Conservation (phyloP, 2,797 vertebrate species). For the Emydoidea blandingii region DNA sequence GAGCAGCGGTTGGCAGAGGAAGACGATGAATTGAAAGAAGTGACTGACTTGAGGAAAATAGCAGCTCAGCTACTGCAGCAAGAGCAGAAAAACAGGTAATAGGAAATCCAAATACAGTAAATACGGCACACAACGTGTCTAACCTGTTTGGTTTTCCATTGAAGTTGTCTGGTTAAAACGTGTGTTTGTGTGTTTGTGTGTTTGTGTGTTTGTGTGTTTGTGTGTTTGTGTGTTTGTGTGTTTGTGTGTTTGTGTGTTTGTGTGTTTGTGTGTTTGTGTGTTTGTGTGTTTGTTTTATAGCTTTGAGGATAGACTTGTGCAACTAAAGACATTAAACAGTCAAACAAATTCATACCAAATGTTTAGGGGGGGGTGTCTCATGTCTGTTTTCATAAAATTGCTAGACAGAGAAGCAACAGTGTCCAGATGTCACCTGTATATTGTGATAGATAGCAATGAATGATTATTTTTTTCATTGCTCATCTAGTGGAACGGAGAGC, state of each 20-base stretch:
- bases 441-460: not conserved
- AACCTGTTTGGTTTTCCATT: not conserved
- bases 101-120: not conserved
- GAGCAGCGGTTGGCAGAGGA: conserved; percentile 90
- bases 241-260: too few relatives aligned
- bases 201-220: too few relatives aligned
- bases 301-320: not conserved
- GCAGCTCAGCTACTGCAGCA: conserved; percentile 95
- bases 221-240: too few relatives aligned
- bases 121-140: too few relatives aligned
- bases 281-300: not conserved
- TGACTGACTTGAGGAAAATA: conserved; percentile 96
- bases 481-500: not conserved
- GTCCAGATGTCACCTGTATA: not conserved
- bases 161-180: not conserved
- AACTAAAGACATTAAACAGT: not conserved
- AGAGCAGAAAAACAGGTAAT: conserved; percentile 95
- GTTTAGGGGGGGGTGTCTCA: not conserved
- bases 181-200: too few relatives aligned
- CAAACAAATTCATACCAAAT: not conserved
- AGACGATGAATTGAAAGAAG: conserved; percentile 94
- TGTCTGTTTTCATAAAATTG: not conserved
- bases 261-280: too few relatives aligned
- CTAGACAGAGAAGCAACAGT: not conserved
- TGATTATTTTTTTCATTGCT: not conserved